Conservation (phyloP, 2,113 vertebrate genomes). For the Engraulis encrasicolus region DNA sequence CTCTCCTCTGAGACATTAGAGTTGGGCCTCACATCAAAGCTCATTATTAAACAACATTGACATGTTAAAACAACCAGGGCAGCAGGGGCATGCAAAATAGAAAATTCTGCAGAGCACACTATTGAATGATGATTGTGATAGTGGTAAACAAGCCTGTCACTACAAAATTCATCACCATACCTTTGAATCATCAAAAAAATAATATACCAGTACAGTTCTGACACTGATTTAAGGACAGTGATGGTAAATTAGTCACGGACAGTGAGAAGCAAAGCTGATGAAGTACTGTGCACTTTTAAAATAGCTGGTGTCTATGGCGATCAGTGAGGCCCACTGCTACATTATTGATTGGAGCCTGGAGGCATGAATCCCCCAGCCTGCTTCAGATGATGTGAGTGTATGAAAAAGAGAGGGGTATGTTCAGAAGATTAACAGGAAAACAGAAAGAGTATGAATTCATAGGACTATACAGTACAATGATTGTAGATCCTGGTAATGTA, state of each 20-base stretch:
- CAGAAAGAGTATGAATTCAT: no score
- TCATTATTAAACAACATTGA: neutral
- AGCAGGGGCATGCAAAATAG: no score
- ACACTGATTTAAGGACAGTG: neutral
- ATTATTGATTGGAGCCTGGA: slow-evolving; percentile 10
- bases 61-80: neutral
- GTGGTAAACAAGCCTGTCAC: no score
- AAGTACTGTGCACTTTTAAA: neutral
- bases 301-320: neutral
- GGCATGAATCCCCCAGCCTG: slow-evolving; percentile 8
- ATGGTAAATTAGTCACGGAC: neutral
- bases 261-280: neutral
- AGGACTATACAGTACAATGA: no score
- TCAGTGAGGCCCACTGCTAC: slow-evolving; percentile 8
- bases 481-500: no score
- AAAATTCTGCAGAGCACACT: no score
- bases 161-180: no score
- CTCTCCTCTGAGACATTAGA: neutral
- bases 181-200: no score
- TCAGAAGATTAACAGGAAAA: no score
- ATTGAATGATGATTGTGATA: no score
- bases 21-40: neutral
- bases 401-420: no score
- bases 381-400: slow-evolving; percentile 11
- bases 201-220: no score